Conservation (phyloP, 2,113 vertebrate species). For the Pomatostomus ruficeps region DNA sequence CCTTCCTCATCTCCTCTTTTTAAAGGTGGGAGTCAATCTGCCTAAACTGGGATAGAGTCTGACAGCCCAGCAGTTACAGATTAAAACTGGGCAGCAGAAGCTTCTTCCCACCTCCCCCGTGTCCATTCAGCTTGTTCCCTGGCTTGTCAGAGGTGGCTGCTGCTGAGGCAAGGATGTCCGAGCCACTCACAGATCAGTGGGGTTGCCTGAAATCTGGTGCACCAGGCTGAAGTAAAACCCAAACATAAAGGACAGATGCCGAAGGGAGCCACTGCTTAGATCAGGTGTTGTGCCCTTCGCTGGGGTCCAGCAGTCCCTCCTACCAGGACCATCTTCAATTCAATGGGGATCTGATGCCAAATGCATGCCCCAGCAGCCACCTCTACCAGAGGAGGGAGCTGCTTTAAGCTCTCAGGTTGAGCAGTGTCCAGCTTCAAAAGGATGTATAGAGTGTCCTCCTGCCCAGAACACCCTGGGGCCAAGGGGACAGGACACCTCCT, state of each 20-base stretch:
- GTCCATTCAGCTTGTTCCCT: neutral
- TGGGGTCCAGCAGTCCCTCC: rapidly evolving
- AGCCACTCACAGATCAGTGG: neutral
- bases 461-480: neutral
- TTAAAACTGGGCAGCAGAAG: neutral
- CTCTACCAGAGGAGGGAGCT: neutral
- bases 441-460: neutral
- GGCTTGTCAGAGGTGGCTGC: rapidly evolving
- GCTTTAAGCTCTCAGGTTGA: neutral
- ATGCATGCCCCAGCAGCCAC: rapidly evolving
- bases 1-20: neutral
- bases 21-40: neutral
- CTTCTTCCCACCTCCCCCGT: neutral
- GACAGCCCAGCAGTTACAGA: neutral
- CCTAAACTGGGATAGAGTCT: neutral
- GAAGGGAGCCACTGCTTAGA: neutral
- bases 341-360: neutral
- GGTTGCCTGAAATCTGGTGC: neutral
- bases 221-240: neutral
- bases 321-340: neutral
- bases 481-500: neutral
- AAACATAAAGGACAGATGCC: neutral
- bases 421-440: neutral
- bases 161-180: neutral
- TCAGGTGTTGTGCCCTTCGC: rapidly evolving